Base-by-base conservation (phyloP, 1,140 invertebrate species). In the Drosophila varians region DNA sequence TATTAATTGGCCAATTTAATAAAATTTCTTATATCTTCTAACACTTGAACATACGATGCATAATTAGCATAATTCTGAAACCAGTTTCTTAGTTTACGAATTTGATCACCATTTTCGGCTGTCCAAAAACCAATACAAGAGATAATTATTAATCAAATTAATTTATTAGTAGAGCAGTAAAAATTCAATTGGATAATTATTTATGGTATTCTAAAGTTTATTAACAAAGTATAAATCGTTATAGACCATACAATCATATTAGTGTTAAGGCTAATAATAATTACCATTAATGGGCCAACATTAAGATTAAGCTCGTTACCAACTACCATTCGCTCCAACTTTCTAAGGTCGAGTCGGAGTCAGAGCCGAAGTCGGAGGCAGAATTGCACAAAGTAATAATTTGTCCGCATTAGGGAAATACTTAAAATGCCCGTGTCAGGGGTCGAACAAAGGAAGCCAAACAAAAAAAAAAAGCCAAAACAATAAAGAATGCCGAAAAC, bases 351-450 rank as follows among this genome's bases (percentile, higher is more conserved):
- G 8, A 7, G 25, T 26, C 6, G 25, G 25, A 18, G 46, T 65
- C 60, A 26, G 23, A 7, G 4, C 7, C 25, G 25, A 6, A 18
- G 46, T 65, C 46, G 34, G 23, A 16, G 42, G 46, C 42, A 38
- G 60, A 66, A 66, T 66, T 66, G 62, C 62, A 66, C 60, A 66
- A 53, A 66, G 38, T 66, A 52, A 66, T 66, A 66, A 66, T 66
- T 65, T 66, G 62, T 66, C 7, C 21, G 60, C 36, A 66, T 66
- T 65, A 66, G 60, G 58, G 61, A 52, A 65, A 64, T 65, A 65
- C 61, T 65, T 64, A 31, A 23, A 11, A 28, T 31, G 4, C 36
- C 47, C 26, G 21, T 66, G 64, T 68, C 64, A 68, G 62, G 53
- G 64, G 60, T 68, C 64, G 31, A 58, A 51, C 46, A 58, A 70